Percentiles rank a stretch among this genome's conserved stretches.
phyloP scores from a whole-genome alignment of 2,888 invertebrate species.

The Gortyna flavago region DNA sequence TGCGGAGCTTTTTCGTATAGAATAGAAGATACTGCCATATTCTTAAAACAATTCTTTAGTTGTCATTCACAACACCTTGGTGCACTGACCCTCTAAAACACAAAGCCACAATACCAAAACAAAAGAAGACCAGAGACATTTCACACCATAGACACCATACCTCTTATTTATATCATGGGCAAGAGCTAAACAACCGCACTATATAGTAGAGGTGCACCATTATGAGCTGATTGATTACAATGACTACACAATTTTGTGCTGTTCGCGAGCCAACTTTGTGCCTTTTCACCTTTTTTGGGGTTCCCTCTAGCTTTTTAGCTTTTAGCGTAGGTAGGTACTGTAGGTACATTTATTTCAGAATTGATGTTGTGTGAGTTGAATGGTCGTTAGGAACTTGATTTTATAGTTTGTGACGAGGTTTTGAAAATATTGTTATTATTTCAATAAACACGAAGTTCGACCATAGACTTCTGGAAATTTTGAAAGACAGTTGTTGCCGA shows the following conservation, averaged over 20 bases:
- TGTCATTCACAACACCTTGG: too few relatives aligned
- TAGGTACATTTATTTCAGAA: slow-evolving; percentile 34
- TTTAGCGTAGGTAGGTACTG: slow-evolving; percentile 44
- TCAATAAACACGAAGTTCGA: not conserved
- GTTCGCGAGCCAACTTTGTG: slow-evolving; percentile 80
- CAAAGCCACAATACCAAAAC: not conserved
- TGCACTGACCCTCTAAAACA: too few relatives aligned
- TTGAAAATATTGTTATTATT: not conserved
- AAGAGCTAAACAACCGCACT: slow-evolving; percentile 27
- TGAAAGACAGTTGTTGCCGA: not conserved
- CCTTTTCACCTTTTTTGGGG: slow-evolving; percentile 79
- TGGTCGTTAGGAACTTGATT: slow-evolving; percentile 5
- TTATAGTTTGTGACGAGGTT: not conserved
- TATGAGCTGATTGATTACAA: slow-evolving; percentile 83
- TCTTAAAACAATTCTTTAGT: not conserved
- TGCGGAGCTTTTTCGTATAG: too few relatives aligned
- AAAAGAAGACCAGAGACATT: slow-evolving; percentile 24
- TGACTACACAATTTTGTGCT: slow-evolving; percentile 80
- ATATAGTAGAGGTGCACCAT: slow-evolving; percentile 55
- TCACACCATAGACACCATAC: slow-evolving; percentile 12
- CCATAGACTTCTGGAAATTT: not conserved
- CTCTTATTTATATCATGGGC: slow-evolving; percentile 25
- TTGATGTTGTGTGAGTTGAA: slow-evolving; percentile 5
- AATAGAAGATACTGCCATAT: too few relatives aligned
- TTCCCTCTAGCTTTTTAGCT: slow-evolving; percentile 64